These are phyloP conservation scores for Melipona bicolor DNA, from an alignment of 2,888 invertebrate species.

Conservation along the genomic window DNA sequence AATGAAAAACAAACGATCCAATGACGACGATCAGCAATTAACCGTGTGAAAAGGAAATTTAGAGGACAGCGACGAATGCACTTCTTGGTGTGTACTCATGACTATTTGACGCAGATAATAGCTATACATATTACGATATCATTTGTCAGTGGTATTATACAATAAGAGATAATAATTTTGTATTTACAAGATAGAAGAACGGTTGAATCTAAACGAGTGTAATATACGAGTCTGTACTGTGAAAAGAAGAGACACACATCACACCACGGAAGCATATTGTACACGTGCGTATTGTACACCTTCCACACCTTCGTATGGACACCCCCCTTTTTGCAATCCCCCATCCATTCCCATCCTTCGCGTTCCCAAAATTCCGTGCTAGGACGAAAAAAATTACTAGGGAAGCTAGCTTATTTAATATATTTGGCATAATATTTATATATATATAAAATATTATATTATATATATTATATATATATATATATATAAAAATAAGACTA, in stretches of 20 bases:
- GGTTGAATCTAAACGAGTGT: slow-evolving; percentile 77
- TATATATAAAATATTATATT: slow-evolving; percentile 53
- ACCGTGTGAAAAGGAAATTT: slow-evolving; percentile 51
- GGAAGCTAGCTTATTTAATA: slow-evolving; percentile 81
- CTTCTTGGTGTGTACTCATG: slow-evolving; percentile 67
- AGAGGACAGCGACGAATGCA: slow-evolving; percentile 64
- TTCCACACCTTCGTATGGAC: slow-evolving; percentile 21
- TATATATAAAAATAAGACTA: slow-evolving; percentile 63
- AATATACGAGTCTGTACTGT: slow-evolving; percentile 78
- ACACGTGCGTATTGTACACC: slow-evolving; percentile 30
- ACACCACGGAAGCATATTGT: slow-evolving; percentile 18
- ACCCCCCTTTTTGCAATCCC: slow-evolving; percentile 58
- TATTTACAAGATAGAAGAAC: slow-evolving; percentile 78
- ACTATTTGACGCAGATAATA: slow-evolving; percentile 69
- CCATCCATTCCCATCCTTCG: slow-evolving; percentile 62
- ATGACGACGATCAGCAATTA: slow-evolving; percentile 37
- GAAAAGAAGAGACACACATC: slow-evolving; percentile 59
- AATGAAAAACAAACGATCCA: slow-evolving; percentile 29
- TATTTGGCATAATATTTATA: slow-evolving; percentile 82
- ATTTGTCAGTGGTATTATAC: slow-evolving; percentile 80
- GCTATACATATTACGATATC: slow-evolving; percentile 74
- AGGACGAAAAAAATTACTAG: slow-evolving; percentile 76
- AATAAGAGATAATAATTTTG: slow-evolving; percentile 83
- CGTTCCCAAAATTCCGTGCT: slow-evolving; percentile 67
- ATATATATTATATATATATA: slow-evolving; percentile 68